Conservation (phyloP, 2,888 invertebrate genomes). For the Xanthostigma xanthostigma region DNA sequence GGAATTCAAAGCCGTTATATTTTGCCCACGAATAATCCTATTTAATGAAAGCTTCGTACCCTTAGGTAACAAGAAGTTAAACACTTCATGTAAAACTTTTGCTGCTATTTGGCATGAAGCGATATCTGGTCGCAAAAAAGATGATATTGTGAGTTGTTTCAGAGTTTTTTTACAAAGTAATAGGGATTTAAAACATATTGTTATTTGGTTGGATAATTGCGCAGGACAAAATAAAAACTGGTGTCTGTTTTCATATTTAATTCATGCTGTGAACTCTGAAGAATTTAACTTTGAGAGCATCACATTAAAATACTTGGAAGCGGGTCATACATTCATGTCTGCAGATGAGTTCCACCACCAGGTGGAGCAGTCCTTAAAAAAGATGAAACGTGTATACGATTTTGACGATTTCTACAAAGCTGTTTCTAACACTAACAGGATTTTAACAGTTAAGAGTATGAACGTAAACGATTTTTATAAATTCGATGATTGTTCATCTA, state of each 20-base stretch:
- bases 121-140: conserved; percentile 5
- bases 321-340: too few species aligned
- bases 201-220: too few species aligned
- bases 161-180: too few species aligned
- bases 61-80: conserved; percentile 7
- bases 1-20: conserved; percentile 15
- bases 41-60: conserved; percentile 13
- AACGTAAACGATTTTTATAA: conserved; percentile 11
- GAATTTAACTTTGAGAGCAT: too few species aligned
- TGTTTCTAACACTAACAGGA: conserved; percentile 8
- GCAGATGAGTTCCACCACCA: too few species aligned
- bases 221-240: too few species aligned
- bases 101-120: conserved; percentile 5
- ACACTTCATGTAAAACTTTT: not conserved
- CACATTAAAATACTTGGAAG: too few species aligned
- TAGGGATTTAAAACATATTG: too few species aligned
- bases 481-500: conserved; percentile 14
- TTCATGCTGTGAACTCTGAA: too few species aligned
- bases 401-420: conserved; percentile 11
- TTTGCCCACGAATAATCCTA: conserved; percentile 12
- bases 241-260: too few species aligned
- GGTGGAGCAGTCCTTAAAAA: conserved; percentile 10
- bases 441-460: conserved; percentile 14
- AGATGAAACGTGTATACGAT: conserved; percentile 11
- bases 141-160: too few species aligned